Percentiles rank a stretch among this genome's conserved stretches.
phyloP scores from a whole-genome alignment of 2,797 vertebrate species.

The Gambelia wislizenii region DNA sequence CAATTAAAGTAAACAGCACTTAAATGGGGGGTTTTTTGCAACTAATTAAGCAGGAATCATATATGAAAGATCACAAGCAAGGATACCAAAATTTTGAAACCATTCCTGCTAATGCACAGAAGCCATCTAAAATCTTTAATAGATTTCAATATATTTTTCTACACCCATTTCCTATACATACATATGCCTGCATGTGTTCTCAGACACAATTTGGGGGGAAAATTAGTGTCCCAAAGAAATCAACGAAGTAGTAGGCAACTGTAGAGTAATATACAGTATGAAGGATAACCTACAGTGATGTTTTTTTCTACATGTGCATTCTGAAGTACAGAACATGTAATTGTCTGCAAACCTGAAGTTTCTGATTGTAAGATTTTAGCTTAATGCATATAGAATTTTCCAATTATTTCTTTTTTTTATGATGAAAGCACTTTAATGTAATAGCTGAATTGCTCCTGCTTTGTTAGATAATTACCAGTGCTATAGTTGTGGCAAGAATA shows the following conservation, averaged over 20 bases:
- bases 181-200: fast-evolving
- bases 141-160: not conserved
- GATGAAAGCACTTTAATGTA: not conserved
- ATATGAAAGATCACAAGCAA: too few relatives aligned
- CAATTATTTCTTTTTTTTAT: not conserved
- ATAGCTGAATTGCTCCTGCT: not conserved
- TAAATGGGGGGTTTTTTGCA: not conserved
- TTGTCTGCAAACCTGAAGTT: not conserved
- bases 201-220: not conserved
- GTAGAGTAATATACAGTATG: not conserved
- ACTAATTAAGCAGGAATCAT: not conserved
- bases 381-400: not conserved
- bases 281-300: not conserved
- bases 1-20: not conserved
- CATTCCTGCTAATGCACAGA: not conserved
- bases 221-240: not conserved
- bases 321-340: not conserved
- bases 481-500: constrained; percentile 3
- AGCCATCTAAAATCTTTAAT: not conserved
- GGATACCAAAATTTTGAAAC: not conserved
- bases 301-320: not conserved
- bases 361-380: not conserved
- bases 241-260: not conserved
- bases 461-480: not conserved
- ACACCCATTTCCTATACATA: not conserved